Base-by-base conservation (phyloP, 64 coral and sea anemone species). In the Pachyseris speciosa region DNA sequence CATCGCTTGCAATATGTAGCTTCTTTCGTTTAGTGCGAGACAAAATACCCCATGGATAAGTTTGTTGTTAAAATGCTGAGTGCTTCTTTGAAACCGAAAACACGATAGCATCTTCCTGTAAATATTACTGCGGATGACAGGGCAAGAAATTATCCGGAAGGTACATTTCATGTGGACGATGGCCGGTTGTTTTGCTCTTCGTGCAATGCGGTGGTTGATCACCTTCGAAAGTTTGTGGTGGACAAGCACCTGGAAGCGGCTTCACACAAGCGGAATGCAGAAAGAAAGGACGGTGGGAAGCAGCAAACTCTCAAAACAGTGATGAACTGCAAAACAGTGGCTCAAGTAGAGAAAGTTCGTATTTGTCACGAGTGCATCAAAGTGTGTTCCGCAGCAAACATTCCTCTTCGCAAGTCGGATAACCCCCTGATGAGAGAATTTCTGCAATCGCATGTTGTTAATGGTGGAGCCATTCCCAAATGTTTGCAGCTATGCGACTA, bases 121-220 rank as follows among this genome's bases (percentile, higher is more conserved):
- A n/a, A n/a, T n/a, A n/a, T n/a, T n/a, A n/a, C n/a, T n/a, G n/a
- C n/a, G n/a, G n/a, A n/a, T n/a, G n/a, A n/a, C n/a, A n/a, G n/a
- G n/a, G n/a, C n/a, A n/a, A n/a, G n/a, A n/a, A n/a, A n/a, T n/a
- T n/a, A n/a, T n/a, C n/a, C n/a, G n/a, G n/a, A n/a, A n/a, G n/a
- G n/a, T n/a, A n/a, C n/a, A n/a, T n/a, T n/a, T n/a, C n/a, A 57
- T 87, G 67, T 87, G 16, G 85, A 87, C 2, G 38, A 87, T 74
- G 69, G 64, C 17, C 0, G 64, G 61, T 30, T 86, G 61, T 86
- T 86, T 69, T 86, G 83, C 39, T 70, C 58, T n/a, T 40, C 36
- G 10, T 86, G 83, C 37, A 86, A 69, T 20, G 29, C 66, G 25
- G 20, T n/a, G n/a, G n/a, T n/a, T n/a, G n/a, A n/a, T n/a, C n/a